phyloP scores from a whole-genome alignment of 2,888 invertebrate species.

The Carabus problematicus region DNA sequence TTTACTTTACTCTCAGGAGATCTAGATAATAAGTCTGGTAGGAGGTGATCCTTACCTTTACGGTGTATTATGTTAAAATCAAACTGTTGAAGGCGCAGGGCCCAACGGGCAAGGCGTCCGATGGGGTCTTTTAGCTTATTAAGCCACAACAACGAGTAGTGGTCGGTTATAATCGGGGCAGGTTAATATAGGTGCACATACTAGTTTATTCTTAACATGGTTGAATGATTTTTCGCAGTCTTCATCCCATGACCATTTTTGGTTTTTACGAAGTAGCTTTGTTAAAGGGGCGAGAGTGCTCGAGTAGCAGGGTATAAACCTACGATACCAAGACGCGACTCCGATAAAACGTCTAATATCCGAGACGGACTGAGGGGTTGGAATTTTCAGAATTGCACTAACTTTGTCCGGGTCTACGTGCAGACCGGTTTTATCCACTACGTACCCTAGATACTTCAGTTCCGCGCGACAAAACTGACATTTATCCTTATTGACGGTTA shows the following conservation, averaged over 20 bases:
- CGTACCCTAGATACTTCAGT: conserved; percentile 50
- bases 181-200: too few relatives aligned
- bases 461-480: conserved; percentile 21
- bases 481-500: neutral
- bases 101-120: too few relatives aligned
- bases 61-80: too few relatives aligned
- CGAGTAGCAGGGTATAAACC: neutral
- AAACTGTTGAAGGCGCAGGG: too few relatives aligned
- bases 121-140: too few relatives aligned
- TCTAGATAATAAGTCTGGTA: too few relatives aligned
- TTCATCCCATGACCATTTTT: neutral
- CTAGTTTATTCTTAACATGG: too few relatives aligned
- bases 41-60: too few relatives aligned
- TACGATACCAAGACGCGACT: conserved; percentile 8
- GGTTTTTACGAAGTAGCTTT: neutral
- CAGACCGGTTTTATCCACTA: conserved; percentile 47
- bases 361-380: neutral
- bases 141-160: too few relatives aligned
- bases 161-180: too few relatives aligned
- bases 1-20: too few relatives aligned
- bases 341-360: neutral
- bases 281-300: neutral
- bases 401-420: conserved; percentile 11
- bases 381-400: neutral
- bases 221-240: too few relatives aligned